phyloP scores from a whole-genome alignment of 2,797 vertebrate species.

The Crocidura indochinensis region DNA sequence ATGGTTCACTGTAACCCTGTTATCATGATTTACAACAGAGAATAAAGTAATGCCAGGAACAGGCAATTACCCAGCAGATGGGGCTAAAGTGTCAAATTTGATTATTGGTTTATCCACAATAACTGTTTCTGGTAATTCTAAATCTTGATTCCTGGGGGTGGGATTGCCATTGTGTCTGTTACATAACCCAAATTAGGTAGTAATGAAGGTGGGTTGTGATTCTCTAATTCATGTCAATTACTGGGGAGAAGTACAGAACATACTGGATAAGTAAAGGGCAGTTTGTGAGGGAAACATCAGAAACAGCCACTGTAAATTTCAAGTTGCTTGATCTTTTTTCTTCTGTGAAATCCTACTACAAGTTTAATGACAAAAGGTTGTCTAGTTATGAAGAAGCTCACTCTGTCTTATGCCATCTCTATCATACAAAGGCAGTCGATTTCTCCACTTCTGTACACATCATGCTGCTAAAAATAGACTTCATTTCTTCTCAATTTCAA shows the following conservation, averaged over 20 bases:
- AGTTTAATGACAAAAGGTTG: slow-evolving; percentile 30
- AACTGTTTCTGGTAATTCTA: slow-evolving; percentile 31
- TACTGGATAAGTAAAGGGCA: not conserved
- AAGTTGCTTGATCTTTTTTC: slow-evolving; percentile 12
- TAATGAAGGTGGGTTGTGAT: not conserved
- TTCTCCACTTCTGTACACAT: no score
- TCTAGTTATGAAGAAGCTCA: not conserved
- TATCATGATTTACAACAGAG: not conserved
- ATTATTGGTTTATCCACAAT: not conserved
- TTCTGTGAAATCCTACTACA: slow-evolving; percentile 23
- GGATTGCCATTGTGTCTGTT: not conserved
- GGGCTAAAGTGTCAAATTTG: not conserved
- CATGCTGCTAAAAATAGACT: slow-evolving; percentile 25
- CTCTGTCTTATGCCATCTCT: not conserved
- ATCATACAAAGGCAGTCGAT: not conserved
- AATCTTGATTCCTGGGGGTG: not conserved
- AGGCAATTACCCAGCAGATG: slow-evolving; percentile 8
- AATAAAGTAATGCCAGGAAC: not conserved
- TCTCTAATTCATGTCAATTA: not conserved
- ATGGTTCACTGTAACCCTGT: not conserved
- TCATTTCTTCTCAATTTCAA: slow-evolving; percentile 36
- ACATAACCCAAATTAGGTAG: not conserved
- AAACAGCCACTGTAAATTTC: not conserved
- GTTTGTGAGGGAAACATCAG: not conserved
- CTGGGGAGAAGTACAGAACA: not conserved